Base-by-base conservation (phyloP, 92 coral and sea anemone species). In the Umimayanthus kanabou region DNA sequence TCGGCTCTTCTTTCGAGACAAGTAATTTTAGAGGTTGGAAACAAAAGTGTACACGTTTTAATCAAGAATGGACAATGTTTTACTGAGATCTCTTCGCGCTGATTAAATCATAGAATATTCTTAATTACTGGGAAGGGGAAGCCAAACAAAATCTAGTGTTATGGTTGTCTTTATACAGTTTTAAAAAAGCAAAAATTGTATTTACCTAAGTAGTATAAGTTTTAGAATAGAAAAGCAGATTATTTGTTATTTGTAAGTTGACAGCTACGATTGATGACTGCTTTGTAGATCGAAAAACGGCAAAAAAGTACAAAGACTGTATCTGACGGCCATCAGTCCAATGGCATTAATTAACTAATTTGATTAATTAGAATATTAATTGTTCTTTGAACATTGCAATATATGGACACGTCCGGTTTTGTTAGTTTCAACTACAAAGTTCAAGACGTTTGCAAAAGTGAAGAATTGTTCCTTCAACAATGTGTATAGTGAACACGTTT, bases 1-100 rank as follows among this genome's bases (percentile, higher is more conserved):
- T 67, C 61, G n/a, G 39, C 76, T 57, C 75, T 16, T 82, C 50
- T 42, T 42, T 66, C 65, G 26, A 18, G 76, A 67, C 26, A 82
- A 82, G 76, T 23, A n/a, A 26, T n/a, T 10, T 43, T 67, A 40
- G 50, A 66, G 25, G 58, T 40, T 25, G n/a, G 23, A 82, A 82
- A 66, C 75, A 81, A 64, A 81, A 65, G 85, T 81, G 55, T 65
- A 39, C 85, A 81, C 85, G 85, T 81, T 81, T 65, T 81, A n/a
- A 65, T 45, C 58, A 81, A 64, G 47, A 39, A 53, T 61, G 45
- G 43, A 58, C 85, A 66, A 81, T 66, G 76, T 81, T 70, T 66
- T 10, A 37, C 30, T 26, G 26, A 4, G 37, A 13, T 6, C 33
- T n/a, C 22, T 42, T 37, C 39, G 23, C n/a, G 25, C 84, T 57